phyloP scores from a whole-genome alignment of 2,113 vertebrate genomes.

The Pipa parva region DNA sequence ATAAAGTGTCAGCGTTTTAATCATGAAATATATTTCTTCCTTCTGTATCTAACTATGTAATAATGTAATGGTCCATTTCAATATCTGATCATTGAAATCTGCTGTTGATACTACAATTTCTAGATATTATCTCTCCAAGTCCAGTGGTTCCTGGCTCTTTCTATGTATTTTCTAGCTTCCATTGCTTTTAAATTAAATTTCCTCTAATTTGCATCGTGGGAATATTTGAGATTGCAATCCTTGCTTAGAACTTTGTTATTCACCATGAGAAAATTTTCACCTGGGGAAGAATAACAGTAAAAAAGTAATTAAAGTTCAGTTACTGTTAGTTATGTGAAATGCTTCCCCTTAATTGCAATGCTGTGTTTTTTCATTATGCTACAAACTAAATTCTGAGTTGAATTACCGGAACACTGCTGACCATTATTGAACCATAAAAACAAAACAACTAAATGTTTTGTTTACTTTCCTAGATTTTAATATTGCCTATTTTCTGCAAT shows the following conservation, averaged over 20 bases:
- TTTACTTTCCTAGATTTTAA: constrained; percentile 8
- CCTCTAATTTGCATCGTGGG: constrained; percentile 30
- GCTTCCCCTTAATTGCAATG: constrained; percentile 33
- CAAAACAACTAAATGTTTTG: constrained; percentile 3
- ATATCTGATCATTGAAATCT: background rate
- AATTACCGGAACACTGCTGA: constrained; percentile 15
- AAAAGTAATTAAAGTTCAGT: constrained; percentile 28
- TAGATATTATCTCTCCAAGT: constrained; percentile 5
- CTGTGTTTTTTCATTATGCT: constrained; percentile 26
- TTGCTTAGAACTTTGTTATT: constrained; percentile 38
- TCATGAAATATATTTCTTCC: too few relatives aligned
- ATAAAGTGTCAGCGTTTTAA: too few relatives aligned
- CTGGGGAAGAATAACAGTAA: constrained; percentile 27
- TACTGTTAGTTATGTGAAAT: constrained; percentile 29
- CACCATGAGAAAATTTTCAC: constrained; percentile 35
- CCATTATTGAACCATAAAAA: background rate
- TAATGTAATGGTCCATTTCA: background rate
- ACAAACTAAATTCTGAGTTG: constrained; percentile 16
- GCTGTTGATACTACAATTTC: background rate
- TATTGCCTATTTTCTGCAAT: background rate
- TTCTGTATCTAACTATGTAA: too few relatives aligned
- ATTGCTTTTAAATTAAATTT: constrained; percentile 28
- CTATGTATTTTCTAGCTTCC: background rate
- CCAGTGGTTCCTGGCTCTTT: background rate
- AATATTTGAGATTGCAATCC: constrained; percentile 21